These are phyloP conservation scores for Fragum whitleyi DNA, from an alignment of 2,888 invertebrate genomes.

Conservation along the genomic window DNA sequence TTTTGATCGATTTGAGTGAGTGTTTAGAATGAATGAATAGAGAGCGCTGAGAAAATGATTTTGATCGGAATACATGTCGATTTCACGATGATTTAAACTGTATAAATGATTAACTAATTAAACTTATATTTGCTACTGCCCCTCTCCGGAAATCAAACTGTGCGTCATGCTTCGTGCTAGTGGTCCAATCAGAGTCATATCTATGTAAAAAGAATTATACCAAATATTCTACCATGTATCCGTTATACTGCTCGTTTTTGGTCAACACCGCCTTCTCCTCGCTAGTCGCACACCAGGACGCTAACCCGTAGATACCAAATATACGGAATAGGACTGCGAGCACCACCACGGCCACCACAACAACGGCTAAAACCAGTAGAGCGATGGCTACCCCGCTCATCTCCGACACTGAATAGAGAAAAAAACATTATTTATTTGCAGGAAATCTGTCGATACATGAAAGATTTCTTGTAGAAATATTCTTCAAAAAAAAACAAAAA, in stretches of 20 bases:
- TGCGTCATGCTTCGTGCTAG: background rate
- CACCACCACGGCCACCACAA: slow-evolving; percentile 74
- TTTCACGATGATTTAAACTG: too few relatives aligned
- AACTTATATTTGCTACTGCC: background rate
- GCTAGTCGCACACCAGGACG: slow-evolving; percentile 77
- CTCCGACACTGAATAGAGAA: slow-evolving; percentile 18
- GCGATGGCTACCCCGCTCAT: slow-evolving; percentile 81
- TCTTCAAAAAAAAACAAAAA: too few relatives aligned
- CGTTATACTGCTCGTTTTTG: slow-evolving; percentile 80
- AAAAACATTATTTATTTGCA: too few relatives aligned
- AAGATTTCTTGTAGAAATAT: too few relatives aligned
- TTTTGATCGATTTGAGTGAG: too few relatives aligned
- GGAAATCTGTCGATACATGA: too few relatives aligned
- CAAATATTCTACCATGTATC: slow-evolving; percentile 77
- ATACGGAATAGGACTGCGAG: slow-evolving; percentile 75
- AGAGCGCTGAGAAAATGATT: too few relatives aligned
- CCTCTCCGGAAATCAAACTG: background rate
- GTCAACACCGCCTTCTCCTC: slow-evolving; percentile 83
- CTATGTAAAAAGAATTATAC: slow-evolving; percentile 16
- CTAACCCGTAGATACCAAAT: slow-evolving; percentile 77
- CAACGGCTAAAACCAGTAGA: slow-evolving; percentile 76
- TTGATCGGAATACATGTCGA: too few relatives aligned
- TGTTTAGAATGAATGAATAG: too few relatives aligned
- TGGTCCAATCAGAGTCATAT: background rate
- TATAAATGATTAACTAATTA: too few relatives aligned